Base-by-base conservation (phyloP, 92 coral and sea anemone species). In the Palythoa caribaeorum region DNA sequence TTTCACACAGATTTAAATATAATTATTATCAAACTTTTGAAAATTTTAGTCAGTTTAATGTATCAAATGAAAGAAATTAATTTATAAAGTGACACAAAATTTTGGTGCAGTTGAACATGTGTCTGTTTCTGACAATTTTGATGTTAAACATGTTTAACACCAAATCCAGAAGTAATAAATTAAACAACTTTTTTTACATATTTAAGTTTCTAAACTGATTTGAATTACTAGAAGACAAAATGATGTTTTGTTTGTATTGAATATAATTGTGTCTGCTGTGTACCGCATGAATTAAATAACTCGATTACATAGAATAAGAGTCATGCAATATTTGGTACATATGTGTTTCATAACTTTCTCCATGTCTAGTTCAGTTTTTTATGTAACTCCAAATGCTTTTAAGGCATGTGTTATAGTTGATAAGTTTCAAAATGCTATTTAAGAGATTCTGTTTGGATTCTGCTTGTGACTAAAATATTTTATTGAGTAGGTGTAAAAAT, bases 251-350 rank as follows among this genome's bases (percentile, higher is more conserved):
- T 9, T 35, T 70, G 2, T 38, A 70, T 70, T 9, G 16, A 14
- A 6, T 4, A 2, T 44, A 44, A 44, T 36, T 70, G 75, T 70
- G 21, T 11, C 39, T 70, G 1, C 75, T 35, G 39, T n/a, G 10
- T 21, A 3, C 71, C 3, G 38, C 71, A 65, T 65, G 3, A 3
- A 65, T 65, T 40, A 40, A 0, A 44, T 38, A 44, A 50, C 38
- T 20, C 6, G 28, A 76, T 44, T 21, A 20, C 13, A 6, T 20
- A 11, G 59, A 39, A 81, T 13, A 47, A 13, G 47, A 47, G 76
- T 81, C 86, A 81, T 81, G 86, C 86, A 65, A 81, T 81, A 36
- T 81, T 13, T 44, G 17, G 51, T 81, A 28, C 47, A 12, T 35
- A 5, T 36, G 1, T 38, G 10, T 68, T 1, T 70, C 28, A 6